These are phyloP conservation scores for Desoria tigrina DNA, from an alignment of 2,888 invertebrate species.

Conservation along the genomic window DNA sequence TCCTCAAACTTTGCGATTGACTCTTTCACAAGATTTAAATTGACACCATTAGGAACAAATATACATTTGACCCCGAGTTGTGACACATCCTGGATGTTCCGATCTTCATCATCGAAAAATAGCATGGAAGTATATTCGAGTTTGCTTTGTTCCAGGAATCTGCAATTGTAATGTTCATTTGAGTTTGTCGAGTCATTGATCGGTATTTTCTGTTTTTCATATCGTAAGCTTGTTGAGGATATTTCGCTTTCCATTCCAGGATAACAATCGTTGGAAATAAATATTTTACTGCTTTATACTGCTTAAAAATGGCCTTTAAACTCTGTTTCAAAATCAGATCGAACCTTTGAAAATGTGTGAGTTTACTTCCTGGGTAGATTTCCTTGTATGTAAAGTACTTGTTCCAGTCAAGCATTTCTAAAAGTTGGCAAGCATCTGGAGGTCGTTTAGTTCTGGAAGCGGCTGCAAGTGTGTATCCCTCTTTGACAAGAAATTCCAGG, in stretches of 20 bases:
- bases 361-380: conserved; percentile 70
- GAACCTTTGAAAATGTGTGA: conserved; percentile 65
- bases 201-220: no score
- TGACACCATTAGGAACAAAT: conserved; percentile 37
- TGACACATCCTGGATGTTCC: conserved; percentile 39
- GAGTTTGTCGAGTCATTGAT: not conserved
- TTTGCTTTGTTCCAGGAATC: conserved; percentile 33
- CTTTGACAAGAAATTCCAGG: conserved; percentile 60
- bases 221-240: no score
- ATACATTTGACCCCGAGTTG: conserved; percentile 40
- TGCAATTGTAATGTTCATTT: conserved; percentile 14
- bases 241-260: no score
- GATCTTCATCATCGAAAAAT: conserved; percentile 44
- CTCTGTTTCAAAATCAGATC: no score
- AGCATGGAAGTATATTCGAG: conserved; percentile 38
- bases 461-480: conserved; percentile 65
- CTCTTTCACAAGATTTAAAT: conserved; percentile 30
- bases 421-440: conserved; percentile 62
- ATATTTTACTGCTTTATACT: not conserved
- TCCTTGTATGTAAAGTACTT: conserved; percentile 67
- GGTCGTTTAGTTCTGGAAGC: conserved; percentile 68
- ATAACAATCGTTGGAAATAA: not conserved
- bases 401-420: conserved; percentile 67
- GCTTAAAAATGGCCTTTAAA: no score
- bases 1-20: conserved; percentile 9